Base-by-base conservation (phyloP, 2,888 invertebrate species). In the Andrena camellia region DNA sequence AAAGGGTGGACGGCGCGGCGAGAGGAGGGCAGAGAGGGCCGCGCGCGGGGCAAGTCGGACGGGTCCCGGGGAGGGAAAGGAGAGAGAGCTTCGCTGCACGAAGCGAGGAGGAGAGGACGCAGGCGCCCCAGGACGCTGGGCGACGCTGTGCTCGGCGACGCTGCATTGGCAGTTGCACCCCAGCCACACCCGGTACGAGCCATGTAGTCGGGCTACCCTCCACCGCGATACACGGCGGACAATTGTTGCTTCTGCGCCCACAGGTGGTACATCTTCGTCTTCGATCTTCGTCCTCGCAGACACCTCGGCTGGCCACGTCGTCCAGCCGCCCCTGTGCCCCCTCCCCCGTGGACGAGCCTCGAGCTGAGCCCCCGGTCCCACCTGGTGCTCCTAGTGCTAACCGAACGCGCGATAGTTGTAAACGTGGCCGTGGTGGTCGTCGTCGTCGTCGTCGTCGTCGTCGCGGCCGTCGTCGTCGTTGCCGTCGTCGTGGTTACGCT, bases 201-300 rank as follows among this genome's bases (percentile, higher is more conserved):
- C 93, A 94, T 93, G 94, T 94, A 93, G 94, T 93, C 93, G 93
- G 92, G 92, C 91, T 92, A 91, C 93, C 93, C 92, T 93, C 93
- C 92, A 89, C 90, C 93, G 93, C 93, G 88, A 88, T 86, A 92
- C 92, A 93, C 93, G 91, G 94, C 94, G 94, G 94, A 94, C 94
- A 94, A 94, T 94, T 94, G 94, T 94, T 94, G 94, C 94, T 93
- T 93, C 94, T 92, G 92, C 92, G 92, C 94, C 93, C 93, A 93
- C 94, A 94, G 94, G 94, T 94, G 94, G 94, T 93, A 92, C 91
- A 90, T 89, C 90, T 90, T 90, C 90, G 86, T 90, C 86, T 88
- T 86, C 87, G 89, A 87, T 85, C 83, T 88, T 88, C 89, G 78
- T 82, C 77, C 75, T 73, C 72, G 77, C 81, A 78, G 85, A 83